A percentile compares a stretch with the other conserved stretches of the same genome.
phyloP scores from a whole-genome alignment of 2,113 vertebrate genomes.

The Galeopterus variegatus region DNA sequence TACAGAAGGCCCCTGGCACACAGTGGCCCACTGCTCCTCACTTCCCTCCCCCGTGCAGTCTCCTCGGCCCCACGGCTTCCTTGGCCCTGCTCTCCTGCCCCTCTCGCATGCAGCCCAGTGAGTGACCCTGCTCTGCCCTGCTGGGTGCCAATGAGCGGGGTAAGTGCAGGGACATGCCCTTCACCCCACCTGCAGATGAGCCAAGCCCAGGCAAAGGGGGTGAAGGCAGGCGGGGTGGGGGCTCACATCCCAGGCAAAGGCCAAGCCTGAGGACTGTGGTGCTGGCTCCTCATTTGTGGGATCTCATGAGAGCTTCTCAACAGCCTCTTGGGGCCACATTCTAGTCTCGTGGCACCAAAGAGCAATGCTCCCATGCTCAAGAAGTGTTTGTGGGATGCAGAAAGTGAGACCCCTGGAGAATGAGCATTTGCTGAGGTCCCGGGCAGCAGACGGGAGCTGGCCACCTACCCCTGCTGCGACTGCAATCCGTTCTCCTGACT shows the following conservation, averaged over 20 bases:
- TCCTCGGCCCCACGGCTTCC: too few species aligned
- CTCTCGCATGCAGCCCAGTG: too few species aligned
- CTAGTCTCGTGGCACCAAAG: fast-evolving
- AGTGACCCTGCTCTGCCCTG: neutral
- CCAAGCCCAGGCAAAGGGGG: neutral
- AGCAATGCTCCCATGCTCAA: neutral
- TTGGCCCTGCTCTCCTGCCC: too few species aligned
- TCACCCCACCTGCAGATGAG: neutral
- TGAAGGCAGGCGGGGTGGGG: neutral
- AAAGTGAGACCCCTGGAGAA: fast-evolving
- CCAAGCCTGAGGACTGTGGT: too few species aligned
- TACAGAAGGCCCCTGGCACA: fast-evolving
- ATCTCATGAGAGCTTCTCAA: neutral
- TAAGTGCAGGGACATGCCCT: neutral
- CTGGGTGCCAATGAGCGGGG: neutral
- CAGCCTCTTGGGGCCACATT: fast-evolving
- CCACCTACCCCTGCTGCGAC: fast-evolving
- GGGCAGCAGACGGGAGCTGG: fast-evolving
- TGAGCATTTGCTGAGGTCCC: fast-evolving
- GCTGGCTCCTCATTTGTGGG: neutral
- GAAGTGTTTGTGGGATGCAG: fast-evolving
- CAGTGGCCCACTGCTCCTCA: neutral
- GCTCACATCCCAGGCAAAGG: neutral
- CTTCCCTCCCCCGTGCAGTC: too few species aligned
- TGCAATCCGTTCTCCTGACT: fast-evolving